phyloP scores from a whole-genome alignment of 2,797 vertebrate species.

The Betta splendens region DNA sequence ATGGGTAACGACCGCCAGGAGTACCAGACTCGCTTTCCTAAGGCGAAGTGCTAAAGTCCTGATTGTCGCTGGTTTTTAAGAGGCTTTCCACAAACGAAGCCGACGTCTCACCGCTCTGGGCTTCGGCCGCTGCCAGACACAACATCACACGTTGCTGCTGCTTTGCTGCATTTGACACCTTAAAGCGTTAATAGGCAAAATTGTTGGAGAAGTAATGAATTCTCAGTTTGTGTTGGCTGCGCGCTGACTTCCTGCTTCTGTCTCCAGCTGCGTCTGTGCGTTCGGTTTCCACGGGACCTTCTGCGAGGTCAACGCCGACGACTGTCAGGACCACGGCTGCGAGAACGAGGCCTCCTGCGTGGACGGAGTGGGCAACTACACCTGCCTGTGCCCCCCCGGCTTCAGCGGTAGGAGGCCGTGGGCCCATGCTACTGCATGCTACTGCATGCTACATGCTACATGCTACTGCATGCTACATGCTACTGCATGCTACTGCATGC shows the following conservation, averaged over 20 bases:
- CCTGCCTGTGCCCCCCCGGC: conserved; percentile 84
- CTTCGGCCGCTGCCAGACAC: not conserved
- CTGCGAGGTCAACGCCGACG: conserved; percentile 82
- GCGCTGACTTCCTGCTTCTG: no score
- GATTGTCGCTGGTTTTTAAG: not conserved
- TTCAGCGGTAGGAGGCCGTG: conserved; percentile 81
- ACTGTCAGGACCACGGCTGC: conserved; percentile 88
- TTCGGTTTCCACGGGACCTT: conserved; percentile 86
- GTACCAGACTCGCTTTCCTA: no score
- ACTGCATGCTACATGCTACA: no score
- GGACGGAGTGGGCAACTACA: conserved; percentile 86
- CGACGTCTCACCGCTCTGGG: not conserved
- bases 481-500: no score
- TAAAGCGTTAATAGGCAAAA: not conserved
- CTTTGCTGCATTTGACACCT: not conserved
- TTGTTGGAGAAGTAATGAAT: not conserved
- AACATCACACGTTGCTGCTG: not conserved
- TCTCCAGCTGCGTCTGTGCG: conserved; percentile 85
- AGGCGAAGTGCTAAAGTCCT: not conserved
- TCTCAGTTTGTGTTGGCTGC: not conserved
- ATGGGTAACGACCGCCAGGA: no score
- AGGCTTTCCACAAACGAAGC: not conserved
- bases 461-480: no score
- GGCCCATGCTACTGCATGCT: no score
- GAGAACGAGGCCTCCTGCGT: conserved; percentile 88